Conservation (phyloP, 2,888 invertebrate species). For the Leptarthrus brevirostris region DNA sequence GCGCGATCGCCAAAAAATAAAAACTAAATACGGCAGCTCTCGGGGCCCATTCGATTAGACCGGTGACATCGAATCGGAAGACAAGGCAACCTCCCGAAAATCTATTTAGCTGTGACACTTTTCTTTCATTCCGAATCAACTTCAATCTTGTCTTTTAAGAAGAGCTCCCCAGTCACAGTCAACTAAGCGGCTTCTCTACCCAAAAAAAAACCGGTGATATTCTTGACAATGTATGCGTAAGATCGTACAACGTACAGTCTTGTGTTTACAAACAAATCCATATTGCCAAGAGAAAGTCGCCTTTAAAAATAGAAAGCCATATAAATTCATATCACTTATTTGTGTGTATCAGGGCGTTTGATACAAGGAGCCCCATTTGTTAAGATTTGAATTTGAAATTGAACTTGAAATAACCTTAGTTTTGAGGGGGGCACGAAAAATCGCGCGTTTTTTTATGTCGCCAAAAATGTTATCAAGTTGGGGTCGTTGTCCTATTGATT, state of each 20-base stretch:
- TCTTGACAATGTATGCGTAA: background rate
- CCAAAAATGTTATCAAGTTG: background rate
- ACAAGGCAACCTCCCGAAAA: background rate
- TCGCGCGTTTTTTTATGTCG: background rate
- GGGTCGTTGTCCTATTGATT: background rate
- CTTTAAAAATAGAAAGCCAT: constrained; percentile 30
- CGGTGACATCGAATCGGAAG: background rate
- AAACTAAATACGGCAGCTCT: background rate
- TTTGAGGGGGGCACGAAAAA: background rate
- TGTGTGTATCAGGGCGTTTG: background rate
- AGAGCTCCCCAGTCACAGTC: no score
- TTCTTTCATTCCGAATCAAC: background rate
- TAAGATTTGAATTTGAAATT: constrained; percentile 19
- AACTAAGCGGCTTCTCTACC: no score
- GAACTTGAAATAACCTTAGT: constrained; percentile 40
- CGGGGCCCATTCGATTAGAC: background rate
- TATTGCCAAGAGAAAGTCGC: constrained; percentile 34
- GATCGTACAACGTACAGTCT: background rate
- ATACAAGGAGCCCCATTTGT: background rate
- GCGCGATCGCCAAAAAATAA: constrained; percentile 1
- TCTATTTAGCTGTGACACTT: no score
- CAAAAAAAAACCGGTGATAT: background rate
- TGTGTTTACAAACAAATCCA: constrained; percentile 33
- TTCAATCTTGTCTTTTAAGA: no score
- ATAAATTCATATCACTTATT: background rate